These are phyloP conservation scores for Ifrita kowaldi DNA, from an alignment of 2,113 vertebrate genomes.

Conservation along the genomic window DNA sequence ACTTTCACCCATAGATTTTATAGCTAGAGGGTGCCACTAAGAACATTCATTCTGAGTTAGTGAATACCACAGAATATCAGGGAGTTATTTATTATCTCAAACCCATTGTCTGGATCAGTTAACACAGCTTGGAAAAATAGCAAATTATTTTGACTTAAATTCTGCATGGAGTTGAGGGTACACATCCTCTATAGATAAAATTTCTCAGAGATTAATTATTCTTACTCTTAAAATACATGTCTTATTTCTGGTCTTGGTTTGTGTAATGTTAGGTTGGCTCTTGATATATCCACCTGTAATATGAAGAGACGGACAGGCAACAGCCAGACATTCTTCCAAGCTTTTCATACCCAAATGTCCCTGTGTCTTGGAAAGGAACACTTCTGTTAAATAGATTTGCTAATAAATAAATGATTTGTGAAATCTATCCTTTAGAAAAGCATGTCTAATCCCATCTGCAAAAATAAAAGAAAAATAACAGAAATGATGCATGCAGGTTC, in stretches of 20 bases:
- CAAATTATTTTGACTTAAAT: neutral
- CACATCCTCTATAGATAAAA: neutral
- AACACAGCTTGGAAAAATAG: neutral
- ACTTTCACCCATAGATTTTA: neutral
- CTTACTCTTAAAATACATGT: neutral
- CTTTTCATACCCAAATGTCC: neutral
- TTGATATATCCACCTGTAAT: neutral
- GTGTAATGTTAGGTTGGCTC: neutral
- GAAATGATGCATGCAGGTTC: rapidly evolving
- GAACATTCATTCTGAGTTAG: neutral
- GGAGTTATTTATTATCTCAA: neutral
- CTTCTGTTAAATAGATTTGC: neutral
- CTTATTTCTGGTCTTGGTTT: neutral
- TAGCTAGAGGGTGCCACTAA: neutral
- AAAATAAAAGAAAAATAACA: neutral
- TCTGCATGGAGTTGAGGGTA: neutral
- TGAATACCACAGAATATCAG: neutral
- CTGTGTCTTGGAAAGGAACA: neutral
- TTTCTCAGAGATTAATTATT: neutral
- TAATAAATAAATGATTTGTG: neutral
- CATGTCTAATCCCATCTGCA: neutral
- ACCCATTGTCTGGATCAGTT: neutral
- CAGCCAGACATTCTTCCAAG: neutral
- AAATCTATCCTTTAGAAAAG: neutral
- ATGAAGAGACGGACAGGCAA: neutral